These are phyloP conservation scores for Neoitamus cyanurus DNA, from an alignment of 2,888 invertebrate species.

Conservation along the genomic window DNA sequence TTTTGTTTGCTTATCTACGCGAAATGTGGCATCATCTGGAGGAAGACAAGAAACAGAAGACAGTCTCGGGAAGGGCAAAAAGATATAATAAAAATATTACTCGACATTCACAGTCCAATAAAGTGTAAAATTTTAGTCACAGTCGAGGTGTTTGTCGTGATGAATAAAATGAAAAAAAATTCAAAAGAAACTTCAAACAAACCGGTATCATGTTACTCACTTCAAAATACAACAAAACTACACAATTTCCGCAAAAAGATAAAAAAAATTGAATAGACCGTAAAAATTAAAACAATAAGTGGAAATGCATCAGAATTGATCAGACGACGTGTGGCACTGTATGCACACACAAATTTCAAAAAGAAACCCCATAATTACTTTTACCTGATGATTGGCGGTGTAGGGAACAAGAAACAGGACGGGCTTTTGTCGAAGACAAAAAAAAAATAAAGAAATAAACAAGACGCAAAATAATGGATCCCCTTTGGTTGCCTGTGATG, in stretches of 20 bases:
- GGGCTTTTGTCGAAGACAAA: not conserved
- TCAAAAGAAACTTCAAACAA: not conserved
- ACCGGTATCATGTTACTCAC: not conserved
- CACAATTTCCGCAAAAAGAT: not conserved
- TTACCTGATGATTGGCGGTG: not conserved
- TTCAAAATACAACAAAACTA: not conserved
- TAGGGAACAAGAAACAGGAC: not conserved
- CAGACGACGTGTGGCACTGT: not conserved
- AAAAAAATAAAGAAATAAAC: not conserved
- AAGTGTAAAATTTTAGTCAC: not conserved
- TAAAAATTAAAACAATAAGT: not conserved
- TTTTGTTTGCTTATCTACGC: too few relatives aligned
- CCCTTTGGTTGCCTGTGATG: not conserved
- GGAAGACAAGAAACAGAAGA: too few relatives aligned
- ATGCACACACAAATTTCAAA: not conserved
- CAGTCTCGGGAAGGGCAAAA: too few relatives aligned
- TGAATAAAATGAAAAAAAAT: not conserved
- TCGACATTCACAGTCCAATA: too few relatives aligned
- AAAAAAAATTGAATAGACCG: not conserved
- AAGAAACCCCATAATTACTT: not conserved
- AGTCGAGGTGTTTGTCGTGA: not conserved
- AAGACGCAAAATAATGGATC: not conserved
- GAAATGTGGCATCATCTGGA: too few relatives aligned
- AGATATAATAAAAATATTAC: too few relatives aligned
- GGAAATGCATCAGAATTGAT: not conserved